Conservation (phyloP, 1,140 invertebrate genomes). For the Harpegnathos saltator region DNA sequence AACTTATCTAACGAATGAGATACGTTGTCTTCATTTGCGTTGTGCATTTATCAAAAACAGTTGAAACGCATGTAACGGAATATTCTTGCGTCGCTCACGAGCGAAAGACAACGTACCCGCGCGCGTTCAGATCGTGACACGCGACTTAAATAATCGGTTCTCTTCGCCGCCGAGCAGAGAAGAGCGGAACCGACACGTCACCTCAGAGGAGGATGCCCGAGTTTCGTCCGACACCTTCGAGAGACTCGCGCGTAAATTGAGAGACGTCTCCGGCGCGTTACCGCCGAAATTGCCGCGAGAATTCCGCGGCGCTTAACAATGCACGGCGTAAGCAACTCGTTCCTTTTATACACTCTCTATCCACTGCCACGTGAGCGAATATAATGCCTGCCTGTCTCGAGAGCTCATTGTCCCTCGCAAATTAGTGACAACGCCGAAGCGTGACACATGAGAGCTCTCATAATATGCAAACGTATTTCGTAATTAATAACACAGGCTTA, state of each 20-base stretch:
- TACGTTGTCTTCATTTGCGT: slow-evolving; percentile 68
- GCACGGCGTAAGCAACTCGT: neutral
- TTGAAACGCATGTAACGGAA: slow-evolving; percentile 10
- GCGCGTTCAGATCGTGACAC: neutral
- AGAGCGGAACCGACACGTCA: neutral
- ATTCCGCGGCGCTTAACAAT: slow-evolving; percentile 66
- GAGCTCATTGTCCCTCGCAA: neutral
- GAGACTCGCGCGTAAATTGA: neutral
- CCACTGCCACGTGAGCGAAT: slow-evolving; percentile 57
- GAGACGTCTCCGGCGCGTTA: neutral
- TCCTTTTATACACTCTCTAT: slow-evolving; percentile 45
- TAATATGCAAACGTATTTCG: slow-evolving; percentile 4
- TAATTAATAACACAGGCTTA: slow-evolving; percentile 15
- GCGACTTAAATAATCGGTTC: slow-evolving; percentile 9
- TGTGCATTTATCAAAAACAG: slow-evolving; percentile 8
- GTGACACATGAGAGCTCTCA: neutral
- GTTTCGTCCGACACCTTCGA: neutral
- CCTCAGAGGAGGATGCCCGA: neutral
- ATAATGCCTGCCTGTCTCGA: neutral
- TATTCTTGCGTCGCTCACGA: neutral
- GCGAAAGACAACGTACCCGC: neutral
- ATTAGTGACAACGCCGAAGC: neutral
- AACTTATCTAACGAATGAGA: slow-evolving; percentile 66
- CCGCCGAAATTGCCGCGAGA: neutral
- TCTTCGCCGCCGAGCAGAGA: neutral